Conservation (phyloP, 2,888 invertebrate species). For the Metallyticus violacea region DNA sequence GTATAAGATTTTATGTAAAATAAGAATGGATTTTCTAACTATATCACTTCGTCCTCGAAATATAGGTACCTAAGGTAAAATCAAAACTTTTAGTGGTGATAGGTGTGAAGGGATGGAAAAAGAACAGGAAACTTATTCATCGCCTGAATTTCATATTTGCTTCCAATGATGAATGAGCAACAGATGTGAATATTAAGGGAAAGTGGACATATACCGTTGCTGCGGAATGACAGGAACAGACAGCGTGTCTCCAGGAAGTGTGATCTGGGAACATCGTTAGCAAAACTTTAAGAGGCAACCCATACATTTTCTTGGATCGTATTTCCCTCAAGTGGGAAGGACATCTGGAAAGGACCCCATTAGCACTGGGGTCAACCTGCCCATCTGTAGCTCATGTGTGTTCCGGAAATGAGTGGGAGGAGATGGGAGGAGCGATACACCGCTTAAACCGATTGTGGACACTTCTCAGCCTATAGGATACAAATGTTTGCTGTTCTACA, state of each 20-base stretch:
- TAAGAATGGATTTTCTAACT: no score
- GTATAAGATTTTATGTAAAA: no score
- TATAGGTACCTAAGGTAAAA: no score
- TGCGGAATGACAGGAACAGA: not conserved
- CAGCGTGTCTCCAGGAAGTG: not conserved
- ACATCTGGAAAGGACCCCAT: not conserved
- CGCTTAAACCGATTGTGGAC: not conserved
- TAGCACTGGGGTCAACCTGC: not conserved
- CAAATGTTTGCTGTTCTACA: no score
- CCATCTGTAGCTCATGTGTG: not conserved
- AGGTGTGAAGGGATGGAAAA: no score
- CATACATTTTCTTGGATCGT: not conserved
- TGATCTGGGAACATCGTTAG: conserved; percentile 4
- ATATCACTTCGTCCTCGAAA: no score
- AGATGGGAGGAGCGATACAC: not conserved
- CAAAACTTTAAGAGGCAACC: not conserved
- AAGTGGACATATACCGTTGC: not conserved
- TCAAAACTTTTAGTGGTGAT: no score
- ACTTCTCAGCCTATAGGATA: no score
- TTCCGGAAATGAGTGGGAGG: not conserved
- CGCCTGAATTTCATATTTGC: not conserved
- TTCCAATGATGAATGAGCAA: not conserved
- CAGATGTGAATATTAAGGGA: no score
- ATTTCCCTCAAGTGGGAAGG: not conserved
- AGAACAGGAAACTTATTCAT: not conserved